Base-by-base conservation (phyloP, 1,140 invertebrate genomes). In the Copidosoma floridanum region DNA sequence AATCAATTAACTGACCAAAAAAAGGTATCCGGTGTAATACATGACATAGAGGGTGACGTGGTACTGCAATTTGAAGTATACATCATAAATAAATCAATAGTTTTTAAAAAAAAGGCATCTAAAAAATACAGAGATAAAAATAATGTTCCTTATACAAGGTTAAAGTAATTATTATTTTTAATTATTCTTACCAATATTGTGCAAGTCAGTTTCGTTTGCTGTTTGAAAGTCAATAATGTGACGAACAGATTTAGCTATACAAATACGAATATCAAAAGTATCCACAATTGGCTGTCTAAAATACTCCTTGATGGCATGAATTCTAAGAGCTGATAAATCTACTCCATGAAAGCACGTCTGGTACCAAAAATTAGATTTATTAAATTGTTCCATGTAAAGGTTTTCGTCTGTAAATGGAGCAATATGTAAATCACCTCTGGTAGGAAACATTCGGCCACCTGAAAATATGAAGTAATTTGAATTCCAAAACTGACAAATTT, bases 321-420 rank as follows among this genome's bases (percentile, higher is more conserved):
- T 90, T 68, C 94, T 85, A 71, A 97, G 84, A 48, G 86, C 88
- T 71, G 93, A 94, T 14, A 99, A 82, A 83, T 99, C 95, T 26
- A 99, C 95, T 21, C 96, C 96, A 82, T 99, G 95, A 81, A 99
- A 99, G 78, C 92, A 94, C 35, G 94, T 93, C 80, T 99, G 96
- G 77, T 95, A 93, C 97, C 97, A 99, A 79, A 99, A 99, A 75
- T 98, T 98, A 1, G 95, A 95, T 82, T 99, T 99, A 71, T 95
- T 96, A 69, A 94, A 95, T 76, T 99, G 96, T 80, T 99, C 97
- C 88, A 97, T 96, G 73, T 94, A 99, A 6, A 99, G 84, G 43
- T 93, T 90, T 81, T 99, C 97, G 80, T 99, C 97, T 53, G 92
- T 95, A 75, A 99, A 99, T 3, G 98, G 96, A n/a, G 95, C 95